Evolutionary conservation across 1,140 invertebrate species (phyloP), one percentile per base, ranked within the genome.

Genomic region (Halyomorpha halys): DNA sequence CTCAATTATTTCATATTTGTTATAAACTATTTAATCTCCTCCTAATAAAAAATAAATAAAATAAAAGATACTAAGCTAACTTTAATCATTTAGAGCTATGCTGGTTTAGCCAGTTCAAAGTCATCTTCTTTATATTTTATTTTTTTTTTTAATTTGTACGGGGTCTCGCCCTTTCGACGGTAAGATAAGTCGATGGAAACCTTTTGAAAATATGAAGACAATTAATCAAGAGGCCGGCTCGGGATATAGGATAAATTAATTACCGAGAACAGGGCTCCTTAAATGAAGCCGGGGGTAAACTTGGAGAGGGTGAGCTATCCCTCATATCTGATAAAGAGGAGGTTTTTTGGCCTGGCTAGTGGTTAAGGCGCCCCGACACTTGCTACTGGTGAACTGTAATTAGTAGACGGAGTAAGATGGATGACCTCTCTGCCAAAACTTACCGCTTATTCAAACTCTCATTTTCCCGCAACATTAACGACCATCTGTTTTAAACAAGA

Each of bases 361-460:
- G 53, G 19, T 25, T 25, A 56, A 56, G 53, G 53, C 53, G 53
- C 11, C 21, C 53, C 18, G 53, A 56, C 53, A 56, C 53, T 56
- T 25, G 53, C 18, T 15, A 16, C 53, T 16, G 19, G 4, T 16
- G 11, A 23, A 16, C 14, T 16, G 53, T 56, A 56, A 56, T 56
- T 56, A 56, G 53, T 25, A 56, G 53, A 5, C 9, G 11, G 53
- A 56, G 53, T 15, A 56, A 56, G 53, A 56, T 56, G 53, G 53
- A 56, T 56, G 23, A 56, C 53, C 53, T 56, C 53, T 21, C 53
- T 56, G 4, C 53, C 53, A 25, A 56, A 56, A 56, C 53, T 56
- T 56, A 56, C 53, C 19, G 53, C 53, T 56, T 56, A 56, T 56
- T 56, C 53, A 56, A 56, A 56, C 53, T 56, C 53, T 56, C 53